Base-by-base conservation (phyloP, 2,113 vertebrate species). In the Oreochromis spilurus region DNA sequence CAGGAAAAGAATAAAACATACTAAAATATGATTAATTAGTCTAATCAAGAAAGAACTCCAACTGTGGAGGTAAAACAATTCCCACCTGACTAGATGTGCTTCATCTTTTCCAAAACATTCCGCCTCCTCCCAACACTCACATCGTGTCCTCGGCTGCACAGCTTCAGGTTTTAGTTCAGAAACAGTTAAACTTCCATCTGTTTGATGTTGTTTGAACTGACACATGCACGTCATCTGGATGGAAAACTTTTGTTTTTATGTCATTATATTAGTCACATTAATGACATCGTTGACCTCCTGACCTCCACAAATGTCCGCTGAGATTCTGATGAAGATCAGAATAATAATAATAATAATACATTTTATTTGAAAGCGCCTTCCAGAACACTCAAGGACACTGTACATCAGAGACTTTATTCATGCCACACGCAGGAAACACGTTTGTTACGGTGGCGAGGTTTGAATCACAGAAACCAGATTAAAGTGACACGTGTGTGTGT, bases 221-320 rank as follows among this genome's bases (percentile, higher is more conserved):
- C 0, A 58, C 54, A 55, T 11, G 5, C 2, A 12, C 2, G 12
- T 24, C 13, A 17, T 29, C 26, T 16, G 4, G 24, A 58, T 57
- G 24, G 53, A 54, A 24, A 54, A 13, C 53, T 12, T 58, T 58
- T 58, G 24, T 58, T n/a, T 62, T 36, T 36, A 58, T 31, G 26
- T 60, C 57, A 60, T 3, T 57, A 14, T 57, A 3, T 60, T 17
- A 31, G 26, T 60, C 57, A 60, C 31, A 4, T 60, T 60, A 60
- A 60, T 17, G 57, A 60, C 26, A 4, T 43, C n/a, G 1, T 1
- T 38, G 34, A 70, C 36, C 9, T 67, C 11, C 11, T 67, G 34
- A 40, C 3, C 36, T n/a, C 62, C 62, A 67, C 36, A 62, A 6
- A 19, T 34, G 29, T 31, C 16, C 4, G 9, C 38, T 40, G 38